Conservation (phyloP, 2,797 vertebrate species). For the Sebastes hubbsi region DNA sequence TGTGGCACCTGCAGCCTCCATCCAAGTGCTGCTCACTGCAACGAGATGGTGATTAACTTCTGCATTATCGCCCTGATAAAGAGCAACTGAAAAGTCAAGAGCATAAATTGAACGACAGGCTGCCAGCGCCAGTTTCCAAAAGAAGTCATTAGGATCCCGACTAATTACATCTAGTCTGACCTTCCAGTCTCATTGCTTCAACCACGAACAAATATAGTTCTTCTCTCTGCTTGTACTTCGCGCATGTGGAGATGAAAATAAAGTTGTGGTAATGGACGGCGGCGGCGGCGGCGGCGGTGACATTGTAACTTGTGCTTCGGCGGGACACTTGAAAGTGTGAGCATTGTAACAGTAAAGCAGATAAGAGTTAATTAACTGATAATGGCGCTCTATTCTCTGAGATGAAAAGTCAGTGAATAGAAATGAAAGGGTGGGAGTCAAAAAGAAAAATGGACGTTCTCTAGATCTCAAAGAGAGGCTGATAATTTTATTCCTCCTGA, state of each 20-base stretch:
- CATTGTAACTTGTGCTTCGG: conserved; percentile 36
- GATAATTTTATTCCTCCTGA: conserved; percentile 69
- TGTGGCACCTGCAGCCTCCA: conserved; percentile 29
- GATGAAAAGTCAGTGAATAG: conserved; percentile 62
- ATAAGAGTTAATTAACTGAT: conserved; percentile 81
- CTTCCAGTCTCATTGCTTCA: conserved; percentile 49
- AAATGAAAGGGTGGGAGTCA: conserved; percentile 46
- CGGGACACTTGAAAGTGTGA: conserved; percentile 61
- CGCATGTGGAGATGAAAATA: conserved; percentile 29
- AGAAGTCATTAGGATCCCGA: conserved; percentile 45
- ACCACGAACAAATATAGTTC: conserved; percentile 29
- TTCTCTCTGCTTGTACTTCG: not conserved
- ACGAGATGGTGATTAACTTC: conserved; percentile 41
- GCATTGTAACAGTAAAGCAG: conserved; percentile 60
- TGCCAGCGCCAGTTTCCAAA: conserved; percentile 20
- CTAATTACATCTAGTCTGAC: conserved; percentile 54
- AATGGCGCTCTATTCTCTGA: conserved; percentile 62
- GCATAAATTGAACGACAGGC: conserved; percentile 47
- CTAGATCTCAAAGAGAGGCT: conserved; percentile 47
- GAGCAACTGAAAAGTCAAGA: conserved; percentile 58
- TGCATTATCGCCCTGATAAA: conserved; percentile 42
- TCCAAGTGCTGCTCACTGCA: conserved; percentile 8
- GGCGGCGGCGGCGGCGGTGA: not conserved
- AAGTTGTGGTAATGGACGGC: conserved; percentile 38
- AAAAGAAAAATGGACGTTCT: conserved; percentile 57